These are phyloP conservation scores for Holcopasites calliopsidis DNA, from an alignment of 1,140 invertebrate genomes.

Conservation along the genomic window DNA sequence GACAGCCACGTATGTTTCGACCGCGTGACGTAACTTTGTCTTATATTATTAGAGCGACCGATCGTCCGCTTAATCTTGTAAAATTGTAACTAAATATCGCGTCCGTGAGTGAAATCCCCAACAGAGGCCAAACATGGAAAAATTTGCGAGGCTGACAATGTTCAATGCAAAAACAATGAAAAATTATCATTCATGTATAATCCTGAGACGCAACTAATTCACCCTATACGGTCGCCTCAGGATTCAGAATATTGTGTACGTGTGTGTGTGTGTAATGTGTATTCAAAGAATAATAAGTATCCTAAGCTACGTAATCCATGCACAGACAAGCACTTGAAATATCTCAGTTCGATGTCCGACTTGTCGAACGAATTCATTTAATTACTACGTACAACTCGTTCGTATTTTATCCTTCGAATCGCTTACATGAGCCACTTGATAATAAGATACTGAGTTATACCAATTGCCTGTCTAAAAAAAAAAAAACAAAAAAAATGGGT, in stretches of 20 bases:
- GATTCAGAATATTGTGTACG: background rate
- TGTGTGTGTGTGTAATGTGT: background rate
- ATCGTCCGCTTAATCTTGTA: slow-evolving; percentile 30
- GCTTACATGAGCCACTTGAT: background rate
- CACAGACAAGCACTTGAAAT: slow-evolving; percentile 21
- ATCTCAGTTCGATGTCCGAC: slow-evolving; percentile 16
- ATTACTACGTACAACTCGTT: background rate
- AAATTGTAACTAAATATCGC: slow-evolving; percentile 36
- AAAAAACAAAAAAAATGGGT: no score
- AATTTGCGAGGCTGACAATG: slow-evolving; percentile 1
- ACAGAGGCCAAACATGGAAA: background rate
- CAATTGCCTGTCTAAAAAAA: slow-evolving; percentile 22
- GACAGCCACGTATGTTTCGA: slow-evolving; percentile 53
- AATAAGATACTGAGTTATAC: slow-evolving; percentile 11
- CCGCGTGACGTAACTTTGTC: slow-evolving; percentile 45
- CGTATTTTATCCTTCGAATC: background rate
- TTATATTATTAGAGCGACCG: slow-evolving; percentile 51
- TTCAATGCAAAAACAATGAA: background rate
- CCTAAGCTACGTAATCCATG: background rate
- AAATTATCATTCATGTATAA: background rate
- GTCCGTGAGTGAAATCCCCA: background rate
- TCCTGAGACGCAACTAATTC: background rate
- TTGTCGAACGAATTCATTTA: background rate
- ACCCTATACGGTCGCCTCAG: background rate
- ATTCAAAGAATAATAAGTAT: background rate